These are phyloP conservation scores for Micropoecilia bifurca DNA, from an alignment of 2,797 vertebrate genomes.

Conservation along the genomic window DNA sequence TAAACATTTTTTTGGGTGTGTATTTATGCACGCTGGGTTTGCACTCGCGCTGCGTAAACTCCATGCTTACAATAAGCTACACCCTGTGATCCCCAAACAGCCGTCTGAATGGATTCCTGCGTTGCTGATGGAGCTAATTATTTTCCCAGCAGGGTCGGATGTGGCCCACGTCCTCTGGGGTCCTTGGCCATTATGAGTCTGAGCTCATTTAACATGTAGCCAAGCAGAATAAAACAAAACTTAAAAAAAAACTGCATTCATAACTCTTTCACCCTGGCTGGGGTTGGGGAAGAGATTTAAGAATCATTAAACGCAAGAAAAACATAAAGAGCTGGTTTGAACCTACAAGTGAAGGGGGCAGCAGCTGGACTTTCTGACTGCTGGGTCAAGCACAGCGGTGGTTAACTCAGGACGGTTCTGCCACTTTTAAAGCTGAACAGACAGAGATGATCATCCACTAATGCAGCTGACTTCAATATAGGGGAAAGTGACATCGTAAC, in stretches of 20 bases:
- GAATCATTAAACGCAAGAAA: not conserved
- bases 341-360: not conserved
- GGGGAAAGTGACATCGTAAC: not conserved
- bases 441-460: not conserved
- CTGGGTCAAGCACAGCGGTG: not conserved
- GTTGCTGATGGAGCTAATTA: constrained; percentile 58
- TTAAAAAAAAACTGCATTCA: not conserved
- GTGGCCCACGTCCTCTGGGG: constrained; percentile 54
- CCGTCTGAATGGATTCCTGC: constrained; percentile 72
- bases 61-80: constrained; percentile 26
- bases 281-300: not conserved
- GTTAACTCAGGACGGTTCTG: not conserved
- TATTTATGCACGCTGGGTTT: constrained; percentile 47
- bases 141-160: constrained; percentile 48
- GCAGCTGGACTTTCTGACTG: not conserved
- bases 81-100: constrained; percentile 64
- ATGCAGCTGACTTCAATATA: not conserved
- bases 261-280: not conserved
- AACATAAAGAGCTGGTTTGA: not conserved
- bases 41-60: constrained; percentile 22
- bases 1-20: constrained; percentile 49
- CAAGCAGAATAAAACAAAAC: constrained; percentile 13
- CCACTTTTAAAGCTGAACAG: not conserved
- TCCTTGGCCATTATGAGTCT: constrained; percentile 58
- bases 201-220: constrained; percentile 56